phyloP scores from a whole-genome alignment of 2,888 invertebrate species.

The Phyto melanocephala region DNA sequence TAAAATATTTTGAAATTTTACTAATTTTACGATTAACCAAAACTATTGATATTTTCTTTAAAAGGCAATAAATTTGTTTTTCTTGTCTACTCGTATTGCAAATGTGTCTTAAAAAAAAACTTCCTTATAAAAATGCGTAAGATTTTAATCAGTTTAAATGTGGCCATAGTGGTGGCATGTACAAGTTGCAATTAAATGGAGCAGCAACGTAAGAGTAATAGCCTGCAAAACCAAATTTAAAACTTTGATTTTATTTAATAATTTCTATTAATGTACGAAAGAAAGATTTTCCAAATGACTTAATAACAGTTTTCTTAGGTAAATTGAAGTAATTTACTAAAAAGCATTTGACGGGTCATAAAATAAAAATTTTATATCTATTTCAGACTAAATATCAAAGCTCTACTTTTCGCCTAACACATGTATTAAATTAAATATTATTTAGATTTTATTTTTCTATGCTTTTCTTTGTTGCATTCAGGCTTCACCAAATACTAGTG shows the following conservation, averaged over 20 bases:
- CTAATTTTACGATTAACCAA: too few species aligned
- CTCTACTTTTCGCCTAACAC: not conserved
- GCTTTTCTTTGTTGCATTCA: not conserved
- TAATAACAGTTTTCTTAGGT: not conserved
- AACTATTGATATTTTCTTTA: not conserved
- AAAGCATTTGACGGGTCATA: slow-evolving; percentile 6
- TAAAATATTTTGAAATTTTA: too few species aligned
- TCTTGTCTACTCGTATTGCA: not conserved
- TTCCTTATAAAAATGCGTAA: slow-evolving; percentile 22
- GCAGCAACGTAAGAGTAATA: not conserved
- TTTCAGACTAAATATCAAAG: not conserved
- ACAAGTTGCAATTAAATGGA: not conserved
- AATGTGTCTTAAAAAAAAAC: not conserved
- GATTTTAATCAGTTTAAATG: slow-evolving; percentile 2
- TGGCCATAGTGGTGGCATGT: too few species aligned
- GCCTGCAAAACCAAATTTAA: too few species aligned
- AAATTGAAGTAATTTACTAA: not conserved
- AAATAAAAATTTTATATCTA: not conserved
- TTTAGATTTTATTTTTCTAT: not conserved
- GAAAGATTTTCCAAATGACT: not conserved
- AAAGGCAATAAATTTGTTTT: not conserved
- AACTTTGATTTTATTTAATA: not conserved
- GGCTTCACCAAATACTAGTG: not conserved
- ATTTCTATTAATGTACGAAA: not conserved
- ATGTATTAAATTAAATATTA: not conserved